A percentile compares a stretch with the other conserved stretches of the same genome.
These are phyloP conservation scores for Pseudolaguvia tuberculata DNA, from an alignment of 2,113 vertebrate species.

Conservation along the genomic window DNA sequence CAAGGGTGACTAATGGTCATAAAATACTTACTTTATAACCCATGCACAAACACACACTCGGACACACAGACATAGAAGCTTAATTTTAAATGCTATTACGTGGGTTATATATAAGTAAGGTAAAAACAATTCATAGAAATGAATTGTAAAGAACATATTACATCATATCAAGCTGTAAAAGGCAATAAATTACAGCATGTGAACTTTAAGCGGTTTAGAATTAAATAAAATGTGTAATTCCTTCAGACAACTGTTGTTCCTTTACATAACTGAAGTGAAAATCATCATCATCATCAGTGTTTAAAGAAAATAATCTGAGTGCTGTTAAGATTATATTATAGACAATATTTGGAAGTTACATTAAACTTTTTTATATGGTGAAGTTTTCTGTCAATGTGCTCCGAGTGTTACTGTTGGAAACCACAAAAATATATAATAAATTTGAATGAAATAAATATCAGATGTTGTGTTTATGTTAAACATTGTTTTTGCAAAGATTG, in stretches of 20 bases:
- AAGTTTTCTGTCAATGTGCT: not conserved
- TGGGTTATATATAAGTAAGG: no score
- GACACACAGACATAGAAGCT: not conserved
- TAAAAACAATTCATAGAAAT: no score
- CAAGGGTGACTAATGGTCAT: slow-evolving; percentile 62
- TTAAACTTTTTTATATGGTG: no score
- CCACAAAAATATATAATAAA: not conserved
- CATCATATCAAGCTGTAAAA: not conserved
- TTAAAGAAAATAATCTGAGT: not conserved
- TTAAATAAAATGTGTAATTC: not conserved
- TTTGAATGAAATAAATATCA: not conserved
- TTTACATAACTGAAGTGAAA: not conserved
- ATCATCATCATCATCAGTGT: not conserved
- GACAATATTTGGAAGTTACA: not conserved
- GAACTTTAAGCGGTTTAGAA: not conserved
- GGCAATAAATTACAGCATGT: not conserved
- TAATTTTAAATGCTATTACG: no score
- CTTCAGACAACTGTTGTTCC: not conserved
- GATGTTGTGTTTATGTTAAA: not conserved
- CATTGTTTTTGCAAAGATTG: not conserved
- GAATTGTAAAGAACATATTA: no score
- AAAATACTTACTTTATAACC: not conserved
- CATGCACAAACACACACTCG: no score
- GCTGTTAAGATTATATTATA: not conserved
- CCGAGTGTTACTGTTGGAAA: not conserved